Evolutionary conservation across 2,888 invertebrate genomes (phyloP), one percentile per base, ranked within the genome.

Genomic region (Brachyopa scutellaris): DNA sequence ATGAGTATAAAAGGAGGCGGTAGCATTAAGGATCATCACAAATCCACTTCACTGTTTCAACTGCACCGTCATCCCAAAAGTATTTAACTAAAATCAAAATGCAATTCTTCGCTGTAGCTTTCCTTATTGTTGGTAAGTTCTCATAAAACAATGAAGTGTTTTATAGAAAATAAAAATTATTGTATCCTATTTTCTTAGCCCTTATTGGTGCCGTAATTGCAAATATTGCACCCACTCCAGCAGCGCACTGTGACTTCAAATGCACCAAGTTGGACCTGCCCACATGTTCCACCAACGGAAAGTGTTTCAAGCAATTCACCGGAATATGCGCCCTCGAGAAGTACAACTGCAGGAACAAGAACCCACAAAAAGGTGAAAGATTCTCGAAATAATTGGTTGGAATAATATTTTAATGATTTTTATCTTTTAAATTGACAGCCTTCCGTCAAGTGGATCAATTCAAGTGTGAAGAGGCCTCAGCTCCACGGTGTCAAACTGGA

Each of bases 271-370:
- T 55, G 8, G 88, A 88, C 45, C 1, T 86, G 2, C 83, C 85
- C 3, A 85, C 88, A 0, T 88, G 88, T 31, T 87, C 86, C 66
- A 80, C 84, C 51, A 88, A 88, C 38, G 88, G 88, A 7, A 87
- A 85, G 53, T 88, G 88, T 57, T 83, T 86, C 45, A 85, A 87
- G 23, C 64, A 84, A 2, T 88, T 87, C 64, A 80, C 84, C 11
- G 86, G 86, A n/a, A 69, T 67, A 21, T 87, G 88, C 67, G 85
- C 84, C 21, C 84, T 88, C 80, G 64, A 86, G 17, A 85, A 87
- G 40, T 87, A 88, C 85, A 88, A 88, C 61, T 88, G 88, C 45
- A 85, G 85, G 21, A 86, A 88, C 45, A 85, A 85, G 21, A 86
- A 88, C 84, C 85, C 88, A 6, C 86, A 86, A 23, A 87, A 15